Percentiles rank a stretch among this genome's conserved stretches.
Evolutionary conservation across 2,113 vertebrate species (phyloP).

Genomic region (Salvelinus fontinalis): DNA sequence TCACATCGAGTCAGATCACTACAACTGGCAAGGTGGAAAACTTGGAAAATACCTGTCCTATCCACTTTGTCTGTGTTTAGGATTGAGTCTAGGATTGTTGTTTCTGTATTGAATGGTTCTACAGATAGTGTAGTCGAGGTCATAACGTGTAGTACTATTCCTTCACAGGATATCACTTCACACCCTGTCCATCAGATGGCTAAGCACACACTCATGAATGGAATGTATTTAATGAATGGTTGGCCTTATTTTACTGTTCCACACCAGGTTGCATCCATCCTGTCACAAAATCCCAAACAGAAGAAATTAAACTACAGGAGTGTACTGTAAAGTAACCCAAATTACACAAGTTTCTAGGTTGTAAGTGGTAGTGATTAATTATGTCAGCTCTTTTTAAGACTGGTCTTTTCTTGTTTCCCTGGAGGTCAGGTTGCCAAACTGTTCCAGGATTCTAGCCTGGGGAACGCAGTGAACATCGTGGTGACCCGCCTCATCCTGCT

Average conservation of each 20-base stretch:
- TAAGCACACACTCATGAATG: constrained; percentile 30
- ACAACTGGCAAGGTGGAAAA: not conserved
- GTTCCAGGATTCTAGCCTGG: constrained; percentile 99
- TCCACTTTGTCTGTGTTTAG: not conserved
- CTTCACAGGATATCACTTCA: constrained; percentile 39
- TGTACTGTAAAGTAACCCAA: constrained; percentile 26
- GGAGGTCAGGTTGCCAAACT: constrained; percentile 99
- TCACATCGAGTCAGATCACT: constrained; percentile 56
- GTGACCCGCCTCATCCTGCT: constrained; percentile 95
- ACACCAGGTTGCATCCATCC: constrained; percentile 35
- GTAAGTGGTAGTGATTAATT: constrained; percentile 15
- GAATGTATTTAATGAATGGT: constrained; percentile 65
- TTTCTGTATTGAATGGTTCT: not conserved
- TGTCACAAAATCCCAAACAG: constrained; percentile 18
- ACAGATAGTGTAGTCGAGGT: constrained; percentile 1
- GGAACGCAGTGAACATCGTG: constrained; percentile 94
- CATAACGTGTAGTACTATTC: constrained; percentile 17
- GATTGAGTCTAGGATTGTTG: not conserved
- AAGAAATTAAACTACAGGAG: constrained; percentile 19
- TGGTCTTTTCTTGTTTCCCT: constrained; percentile 99
- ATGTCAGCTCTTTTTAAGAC: constrained; percentile 86
- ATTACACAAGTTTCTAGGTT: constrained; percentile 37
- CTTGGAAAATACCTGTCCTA: not conserved
- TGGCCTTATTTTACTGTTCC: constrained; percentile 40
- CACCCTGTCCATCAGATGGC: constrained; percentile 29